Base-by-base conservation (phyloP, 2,888 invertebrate genomes). In the Hyles lineata region DNA sequence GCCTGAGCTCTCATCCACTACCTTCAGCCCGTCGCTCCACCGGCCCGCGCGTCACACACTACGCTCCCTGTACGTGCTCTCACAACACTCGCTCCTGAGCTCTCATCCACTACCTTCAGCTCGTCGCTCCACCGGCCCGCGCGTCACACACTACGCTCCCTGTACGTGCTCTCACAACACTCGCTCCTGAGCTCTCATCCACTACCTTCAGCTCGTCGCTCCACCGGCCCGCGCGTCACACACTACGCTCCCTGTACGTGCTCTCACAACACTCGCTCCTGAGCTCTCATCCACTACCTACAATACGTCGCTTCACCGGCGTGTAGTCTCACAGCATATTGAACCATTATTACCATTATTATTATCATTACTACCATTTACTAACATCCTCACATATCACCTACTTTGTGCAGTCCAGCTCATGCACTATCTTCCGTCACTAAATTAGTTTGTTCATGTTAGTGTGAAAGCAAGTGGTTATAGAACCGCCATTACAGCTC, bases 361-460 rank as follows among this genome's bases (percentile, higher is more conserved):
- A n/a, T n/a, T n/a, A n/a, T n/a, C n/a, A n/a, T n/a, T n/a, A n/a
- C 25, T 25, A 11, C 1, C 25, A 55, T 60, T 60, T 21, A 23
- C 21, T 59, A 21, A 59, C 59, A 11, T 21, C 23, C 15, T 23
- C 21, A 23, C 23, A 2, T 59, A 19, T 59, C 59, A 59, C 59
- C n/a, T 43, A 43, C 43, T 43, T 43, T 15, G 2, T 43, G 43
- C 3, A 43, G 43, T 43, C 43, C 23, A 25, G 23, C 67, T 23
- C 50, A 67, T 67, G 23, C 67, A 23, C 67, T 17, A 15, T 21
- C 43, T 62, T 32, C 62, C 32, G 62, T 23, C 17, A 43, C 23
- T 67, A 67, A 50, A 67, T 67, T 67, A 67, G 67, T 67, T 67
- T 67, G 21, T 21, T 17, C 62, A 25, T 9, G 61, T 21, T 32